A percentile compares a stretch with the other conserved stretches of the same genome.
Evolutionary conservation across 1,140 invertebrate genomes (phyloP).

Genomic region (Lerema accius): DNA sequence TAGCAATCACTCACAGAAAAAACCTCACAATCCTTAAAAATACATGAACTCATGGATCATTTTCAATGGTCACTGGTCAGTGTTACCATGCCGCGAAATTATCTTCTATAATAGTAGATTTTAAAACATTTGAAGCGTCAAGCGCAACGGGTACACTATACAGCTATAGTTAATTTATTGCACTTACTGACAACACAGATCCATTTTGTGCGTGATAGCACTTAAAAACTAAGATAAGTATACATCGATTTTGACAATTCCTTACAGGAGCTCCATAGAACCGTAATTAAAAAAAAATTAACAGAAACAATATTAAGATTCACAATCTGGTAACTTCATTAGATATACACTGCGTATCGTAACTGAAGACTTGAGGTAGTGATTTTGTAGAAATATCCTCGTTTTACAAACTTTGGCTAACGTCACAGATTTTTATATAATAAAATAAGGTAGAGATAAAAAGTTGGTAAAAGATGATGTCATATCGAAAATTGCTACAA

Average conservation of each 20-base stretch:
- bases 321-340: constrained; percentile 50
- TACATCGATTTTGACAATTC: constrained; percentile 23
- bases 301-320: constrained; percentile 40
- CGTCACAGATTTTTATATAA: constrained; percentile 32
- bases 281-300: constrained; percentile 35
- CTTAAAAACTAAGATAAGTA: constrained; percentile 38
- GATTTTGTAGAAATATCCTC: constrained; percentile 44
- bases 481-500: constrained; percentile 29
- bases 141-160: constrained; percentile 38
- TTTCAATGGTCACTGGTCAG: constrained; percentile 33
- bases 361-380: constrained; percentile 52
- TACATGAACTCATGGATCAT: constrained; percentile 38
- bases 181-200: constrained; percentile 39
- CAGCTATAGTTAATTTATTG: constrained; percentile 39
- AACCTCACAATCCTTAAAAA: constrained; percentile 36
- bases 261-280: constrained; percentile 17
- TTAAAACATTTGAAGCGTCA: constrained; percentile 40
- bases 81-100: constrained; percentile 33
- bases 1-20: constrained; percentile 39
- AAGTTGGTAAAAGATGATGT: constrained; percentile 26
- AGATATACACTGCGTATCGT: constrained; percentile 38
- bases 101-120: constrained; percentile 17
- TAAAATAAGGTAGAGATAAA: constrained; percentile 9
- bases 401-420: constrained; percentile 41
- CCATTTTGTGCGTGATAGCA: constrained; percentile 33